phyloP scores from a whole-genome alignment of 2,113 vertebrate genomes.

The Prionailurus bengalensis region DNA sequence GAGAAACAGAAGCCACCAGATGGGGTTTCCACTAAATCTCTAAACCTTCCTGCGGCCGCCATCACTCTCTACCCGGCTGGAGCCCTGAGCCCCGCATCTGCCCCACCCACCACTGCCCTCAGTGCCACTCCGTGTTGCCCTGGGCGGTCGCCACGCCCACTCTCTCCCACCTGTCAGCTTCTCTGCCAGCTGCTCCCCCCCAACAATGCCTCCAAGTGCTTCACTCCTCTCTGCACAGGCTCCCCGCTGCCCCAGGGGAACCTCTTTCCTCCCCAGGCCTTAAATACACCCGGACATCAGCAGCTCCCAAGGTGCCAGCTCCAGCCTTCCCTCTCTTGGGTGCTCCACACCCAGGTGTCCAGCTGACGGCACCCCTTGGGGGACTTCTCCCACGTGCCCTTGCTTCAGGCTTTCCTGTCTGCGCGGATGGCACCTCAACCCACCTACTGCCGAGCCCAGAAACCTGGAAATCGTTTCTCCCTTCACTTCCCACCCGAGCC shows the following conservation, averaged over 20 bases:
- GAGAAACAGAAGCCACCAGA: neutral
- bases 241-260: neutral
- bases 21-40: neutral
- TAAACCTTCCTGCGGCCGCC: neutral
- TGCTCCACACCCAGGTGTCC: neutral
- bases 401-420: neutral
- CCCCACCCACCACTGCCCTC: neutral
- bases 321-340: neutral
- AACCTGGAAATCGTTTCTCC: neutral
- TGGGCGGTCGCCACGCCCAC: neutral
- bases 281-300: neutral
- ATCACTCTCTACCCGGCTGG: neutral
- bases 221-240: neutral
- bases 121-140: fast-evolving
- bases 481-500: neutral
- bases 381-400: neutral
- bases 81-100: neutral
- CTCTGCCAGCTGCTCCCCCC: neutral
- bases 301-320: neutral
- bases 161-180: neutral
- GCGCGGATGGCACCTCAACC: neutral
- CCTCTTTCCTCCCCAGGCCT: neutral
- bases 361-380: neutral
- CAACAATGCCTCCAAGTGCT: neutral
- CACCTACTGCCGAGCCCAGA: neutral